These are phyloP conservation scores for Phymatocera aterrima DNA, from an alignment of 2,888 invertebrate species.

Conservation along the genomic window DNA sequence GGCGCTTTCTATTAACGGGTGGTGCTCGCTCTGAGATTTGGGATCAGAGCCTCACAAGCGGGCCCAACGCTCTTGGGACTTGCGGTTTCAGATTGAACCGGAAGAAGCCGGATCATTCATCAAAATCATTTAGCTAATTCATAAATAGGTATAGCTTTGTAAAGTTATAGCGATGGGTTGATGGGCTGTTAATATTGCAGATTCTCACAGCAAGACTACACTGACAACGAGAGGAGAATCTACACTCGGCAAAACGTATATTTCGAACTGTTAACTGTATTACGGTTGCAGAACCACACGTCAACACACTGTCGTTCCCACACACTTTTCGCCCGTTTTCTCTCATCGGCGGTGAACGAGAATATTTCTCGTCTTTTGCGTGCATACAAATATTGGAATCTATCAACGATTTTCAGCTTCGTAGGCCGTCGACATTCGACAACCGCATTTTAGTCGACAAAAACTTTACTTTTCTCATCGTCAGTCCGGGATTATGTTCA, in stretches of 20 bases:
- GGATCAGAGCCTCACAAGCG: background rate
- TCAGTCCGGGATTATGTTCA: background rate
- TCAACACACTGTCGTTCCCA: no score
- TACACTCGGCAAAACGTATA: background rate
- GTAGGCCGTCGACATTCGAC: no score
- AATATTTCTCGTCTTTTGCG: no score
- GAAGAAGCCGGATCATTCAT: background rate
- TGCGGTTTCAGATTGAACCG: background rate
- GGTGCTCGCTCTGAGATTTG: background rate
- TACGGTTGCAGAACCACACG: no score
- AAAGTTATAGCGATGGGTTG: background rate
- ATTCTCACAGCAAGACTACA: background rate
- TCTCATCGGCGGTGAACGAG: no score
- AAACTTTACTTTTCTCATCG: background rate
- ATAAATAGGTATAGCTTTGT: background rate
- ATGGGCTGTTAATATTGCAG: background rate
- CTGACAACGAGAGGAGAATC: background rate
- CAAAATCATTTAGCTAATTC: background rate
- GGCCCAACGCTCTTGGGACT: background rate
- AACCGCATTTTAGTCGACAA: background rate
- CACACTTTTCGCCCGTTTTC: no score
- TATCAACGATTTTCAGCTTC: no score
- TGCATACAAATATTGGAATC: no score
- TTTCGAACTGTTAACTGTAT: no score
- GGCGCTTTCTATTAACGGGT: constrained; percentile 31